Percentiles rank a stretch among this genome's conserved stretches.
Evolutionary conservation across 2,113 vertebrate species (phyloP).

Genomic region (Ailuropoda melanoleuca): DNA sequence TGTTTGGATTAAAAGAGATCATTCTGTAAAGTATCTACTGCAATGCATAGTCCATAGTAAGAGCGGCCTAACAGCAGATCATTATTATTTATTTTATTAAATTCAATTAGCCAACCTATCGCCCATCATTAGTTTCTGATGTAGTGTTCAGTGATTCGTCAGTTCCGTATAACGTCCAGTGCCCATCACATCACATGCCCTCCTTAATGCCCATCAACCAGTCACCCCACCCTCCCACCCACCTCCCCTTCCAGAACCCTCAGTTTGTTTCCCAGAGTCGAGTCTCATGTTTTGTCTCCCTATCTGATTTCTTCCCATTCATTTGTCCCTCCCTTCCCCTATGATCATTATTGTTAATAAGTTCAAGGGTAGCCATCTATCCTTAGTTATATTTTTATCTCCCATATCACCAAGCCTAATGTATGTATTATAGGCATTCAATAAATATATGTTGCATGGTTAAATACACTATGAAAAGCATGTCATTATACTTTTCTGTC

Average conservation of each 20-base stretch:
- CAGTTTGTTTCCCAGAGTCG: no score
- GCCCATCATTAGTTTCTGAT: no score
- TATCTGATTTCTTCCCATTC: no score
- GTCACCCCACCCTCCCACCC: no score
- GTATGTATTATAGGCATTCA: not conserved
- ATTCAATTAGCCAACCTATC: no score
- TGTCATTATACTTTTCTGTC: not conserved
- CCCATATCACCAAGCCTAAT: not conserved
- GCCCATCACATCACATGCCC: no score
- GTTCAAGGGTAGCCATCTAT: not conserved
- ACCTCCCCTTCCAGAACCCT: no score
- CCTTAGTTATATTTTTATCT: not conserved
- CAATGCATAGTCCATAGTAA: not conserved
- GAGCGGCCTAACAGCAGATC: not conserved
- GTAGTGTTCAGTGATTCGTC: no score
- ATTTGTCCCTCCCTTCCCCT: no score
- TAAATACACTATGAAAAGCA: not conserved
- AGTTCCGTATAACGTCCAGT: no score
- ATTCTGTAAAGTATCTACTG: not conserved
- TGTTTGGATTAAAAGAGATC: not conserved
- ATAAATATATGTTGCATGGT: not conserved
- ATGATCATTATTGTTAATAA: slow-evolving; percentile 1
- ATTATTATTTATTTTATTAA: not conserved
- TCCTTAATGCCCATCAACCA: no score
- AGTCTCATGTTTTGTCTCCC: no score